These are phyloP conservation scores for Pyxicephalus adspersus DNA, from an alignment of 2,113 vertebrate genomes.

Conservation along the genomic window DNA sequence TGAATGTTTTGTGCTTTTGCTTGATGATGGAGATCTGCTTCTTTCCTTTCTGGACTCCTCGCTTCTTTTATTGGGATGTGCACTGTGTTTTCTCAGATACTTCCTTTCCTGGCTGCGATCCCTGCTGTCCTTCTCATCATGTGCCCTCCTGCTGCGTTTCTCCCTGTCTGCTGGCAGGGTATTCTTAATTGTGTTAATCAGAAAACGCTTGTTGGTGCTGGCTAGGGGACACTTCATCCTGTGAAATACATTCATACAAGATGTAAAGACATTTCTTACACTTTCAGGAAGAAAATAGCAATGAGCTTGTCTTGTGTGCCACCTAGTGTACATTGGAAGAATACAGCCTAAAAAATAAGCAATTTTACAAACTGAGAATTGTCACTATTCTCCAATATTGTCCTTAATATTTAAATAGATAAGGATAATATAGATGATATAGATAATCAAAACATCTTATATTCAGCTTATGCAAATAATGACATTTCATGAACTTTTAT, in stretches of 20 bases:
- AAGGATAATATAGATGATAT: too few relatives aligned
- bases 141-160: slow-evolving; percentile 68
- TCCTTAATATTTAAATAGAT: too few relatives aligned
- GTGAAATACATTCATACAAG: slow-evolving; percentile 60
- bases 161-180: slow-evolving; percentile 78
- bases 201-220: slow-evolving; percentile 93
- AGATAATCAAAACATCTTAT: too few relatives aligned
- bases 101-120: slow-evolving; percentile 70
- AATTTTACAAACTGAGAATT: too few relatives aligned
- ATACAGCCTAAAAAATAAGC: slow-evolving; percentile 48
- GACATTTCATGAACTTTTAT: too few relatives aligned
- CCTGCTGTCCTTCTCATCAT: slow-evolving; percentile 65
- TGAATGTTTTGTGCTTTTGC: slow-evolving; percentile 67
- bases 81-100: slow-evolving; percentile 68
- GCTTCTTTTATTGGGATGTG: slow-evolving; percentile 70
- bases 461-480: too few relatives aligned
- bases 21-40: slow-evolving; percentile 69
- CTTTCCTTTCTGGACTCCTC: slow-evolving; percentile 63
- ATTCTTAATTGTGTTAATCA: slow-evolving; percentile 93
- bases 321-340: slow-evolving; percentile 78
- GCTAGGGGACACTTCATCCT: slow-evolving; percentile 96
- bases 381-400: too few relatives aligned
- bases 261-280: slow-evolving; percentile 12
- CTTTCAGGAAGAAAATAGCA: slow-evolving; percentile 38
- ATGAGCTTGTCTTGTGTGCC: slow-evolving; percentile 76